These are phyloP conservation scores for Vesta saturnalis DNA, from an alignment of 2,888 invertebrate species.

Conservation along the genomic window DNA sequence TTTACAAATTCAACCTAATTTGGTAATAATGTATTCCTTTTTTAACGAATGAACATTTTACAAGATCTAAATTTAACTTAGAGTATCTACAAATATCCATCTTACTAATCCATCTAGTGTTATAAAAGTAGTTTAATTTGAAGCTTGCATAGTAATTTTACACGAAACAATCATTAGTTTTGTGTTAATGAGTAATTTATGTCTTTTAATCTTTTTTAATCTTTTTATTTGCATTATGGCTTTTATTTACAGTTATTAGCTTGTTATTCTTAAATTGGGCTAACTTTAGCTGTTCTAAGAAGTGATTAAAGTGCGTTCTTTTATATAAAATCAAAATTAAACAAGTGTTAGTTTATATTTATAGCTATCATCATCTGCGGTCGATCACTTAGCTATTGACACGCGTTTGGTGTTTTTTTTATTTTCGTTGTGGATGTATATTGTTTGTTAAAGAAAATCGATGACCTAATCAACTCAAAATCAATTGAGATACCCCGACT, in stretches of 20 bases:
- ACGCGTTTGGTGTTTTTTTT: too few species aligned
- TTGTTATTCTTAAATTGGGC: background rate
- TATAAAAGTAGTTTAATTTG: background rate
- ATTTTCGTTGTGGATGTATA: too few species aligned
- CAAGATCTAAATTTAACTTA: too few species aligned
- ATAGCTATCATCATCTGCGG: too few species aligned
- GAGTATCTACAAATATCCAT: background rate
- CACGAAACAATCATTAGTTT: background rate
- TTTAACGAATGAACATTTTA: background rate
- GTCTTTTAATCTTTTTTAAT: background rate
- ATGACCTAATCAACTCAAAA: too few species aligned
- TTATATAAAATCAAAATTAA: background rate
- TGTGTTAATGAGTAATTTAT: background rate
- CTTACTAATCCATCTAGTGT: background rate
- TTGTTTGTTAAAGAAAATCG: too few species aligned
- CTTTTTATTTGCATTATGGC: too few species aligned
- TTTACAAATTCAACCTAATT: conserved; percentile 22
- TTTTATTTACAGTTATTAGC: background rate
- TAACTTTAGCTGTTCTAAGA: too few species aligned
- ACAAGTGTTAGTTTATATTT: background rate
- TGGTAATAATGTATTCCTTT: conserved; percentile 15
- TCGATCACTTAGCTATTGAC: too few species aligned
- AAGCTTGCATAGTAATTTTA: background rate
- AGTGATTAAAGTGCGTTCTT: background rate
- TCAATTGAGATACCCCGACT: too few species aligned